Conservation (phyloP, 2,888 invertebrate species). For the Schizaphis graminum region DNA sequence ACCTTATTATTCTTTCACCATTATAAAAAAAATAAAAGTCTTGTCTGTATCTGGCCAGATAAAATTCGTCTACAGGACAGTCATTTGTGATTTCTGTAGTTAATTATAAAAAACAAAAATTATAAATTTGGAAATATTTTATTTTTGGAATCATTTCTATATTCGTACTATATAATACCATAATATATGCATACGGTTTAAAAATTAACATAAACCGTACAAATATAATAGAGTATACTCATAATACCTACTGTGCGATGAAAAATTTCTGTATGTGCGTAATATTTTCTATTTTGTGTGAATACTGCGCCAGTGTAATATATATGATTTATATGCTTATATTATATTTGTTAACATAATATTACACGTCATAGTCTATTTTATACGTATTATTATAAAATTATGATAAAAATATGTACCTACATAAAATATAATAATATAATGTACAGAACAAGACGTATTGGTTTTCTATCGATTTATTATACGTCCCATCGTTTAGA, state of each 20-base stretch:
- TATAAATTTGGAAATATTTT: not conserved
- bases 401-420: not conserved
- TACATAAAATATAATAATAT: not conserved
- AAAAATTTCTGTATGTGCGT: not conserved
- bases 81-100: not conserved
- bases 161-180: not conserved
- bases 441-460: not conserved
- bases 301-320: not conserved
- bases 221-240: not conserved
- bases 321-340: not conserved
- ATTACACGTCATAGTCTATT: not conserved
- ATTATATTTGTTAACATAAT: not conserved
- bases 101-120: not conserved
- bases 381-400: conserved; percentile 2
- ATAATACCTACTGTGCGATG: not conserved
- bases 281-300: not conserved
- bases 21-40: too few species aligned
- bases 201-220: not conserved
- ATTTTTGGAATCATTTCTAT: not conserved
- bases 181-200: not conserved
- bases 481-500: not conserved
- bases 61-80: not conserved
- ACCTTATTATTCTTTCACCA: too few species aligned
- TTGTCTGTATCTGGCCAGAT: not conserved
- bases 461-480: not conserved